These are phyloP conservation scores for Bimastos eiseni DNA, from an alignment of 2,888 invertebrate species.

Conservation along the genomic window DNA sequence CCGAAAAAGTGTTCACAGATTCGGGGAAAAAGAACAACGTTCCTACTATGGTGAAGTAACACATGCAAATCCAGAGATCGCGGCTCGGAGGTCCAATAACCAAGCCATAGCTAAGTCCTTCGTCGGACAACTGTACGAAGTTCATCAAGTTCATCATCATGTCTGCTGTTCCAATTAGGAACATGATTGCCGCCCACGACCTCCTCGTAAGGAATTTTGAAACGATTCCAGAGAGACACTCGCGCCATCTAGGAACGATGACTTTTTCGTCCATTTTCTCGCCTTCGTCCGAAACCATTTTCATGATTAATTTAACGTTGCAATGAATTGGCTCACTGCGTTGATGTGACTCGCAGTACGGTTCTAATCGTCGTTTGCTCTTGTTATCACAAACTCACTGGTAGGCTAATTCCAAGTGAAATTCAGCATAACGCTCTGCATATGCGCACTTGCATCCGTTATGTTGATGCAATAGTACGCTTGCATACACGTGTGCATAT, in stretches of 20 bases:
- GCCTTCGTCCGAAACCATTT: background rate
- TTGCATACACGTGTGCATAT: background rate
- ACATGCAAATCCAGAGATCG: slow-evolving; percentile 36
- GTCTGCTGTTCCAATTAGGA: slow-evolving; percentile 31
- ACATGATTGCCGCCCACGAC: slow-evolving; percentile 33
- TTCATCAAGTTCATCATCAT: slow-evolving; percentile 32
- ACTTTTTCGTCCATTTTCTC: background rate
- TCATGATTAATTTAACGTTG: background rate
- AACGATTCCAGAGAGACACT: background rate
- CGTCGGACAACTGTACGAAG: slow-evolving; percentile 34
- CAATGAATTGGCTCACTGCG: background rate
- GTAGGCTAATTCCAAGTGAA: background rate
- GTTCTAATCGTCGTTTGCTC: background rate
- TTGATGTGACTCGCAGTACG: background rate
- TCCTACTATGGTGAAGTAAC: slow-evolving; percentile 38
- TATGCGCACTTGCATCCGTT: background rate
- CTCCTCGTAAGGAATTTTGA: slow-evolving; percentile 23
- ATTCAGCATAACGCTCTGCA: background rate
- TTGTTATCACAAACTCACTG: background rate
- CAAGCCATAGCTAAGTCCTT: slow-evolving; percentile 29
- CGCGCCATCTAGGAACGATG: background rate
- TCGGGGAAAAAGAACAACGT: slow-evolving; percentile 36
- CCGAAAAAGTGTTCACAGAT: slow-evolving; percentile 36
- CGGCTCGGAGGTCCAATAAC: slow-evolving; percentile 31
- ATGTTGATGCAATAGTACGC: background rate